Percentiles rank a stretch among this genome's conserved stretches.
Evolutionary conservation across 2,888 invertebrate species (phyloP).

Genomic region (Cephus pulcher): DNA sequence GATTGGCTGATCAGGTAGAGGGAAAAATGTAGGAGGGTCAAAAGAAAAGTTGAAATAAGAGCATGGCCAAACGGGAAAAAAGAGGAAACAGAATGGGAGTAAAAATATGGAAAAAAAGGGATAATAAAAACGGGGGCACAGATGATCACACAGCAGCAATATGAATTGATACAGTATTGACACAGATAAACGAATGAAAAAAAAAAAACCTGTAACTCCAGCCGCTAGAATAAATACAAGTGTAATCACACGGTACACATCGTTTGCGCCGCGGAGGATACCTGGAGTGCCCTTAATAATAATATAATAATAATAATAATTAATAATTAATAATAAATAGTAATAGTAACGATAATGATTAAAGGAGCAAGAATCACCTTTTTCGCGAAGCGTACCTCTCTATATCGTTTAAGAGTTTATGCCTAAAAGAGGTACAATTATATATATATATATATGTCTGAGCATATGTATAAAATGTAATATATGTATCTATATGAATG

Average conservation of each 20-base stretch:
- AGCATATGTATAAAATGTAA: too few relatives aligned
- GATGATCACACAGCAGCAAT: constrained; percentile 62
- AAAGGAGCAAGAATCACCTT: not conserved
- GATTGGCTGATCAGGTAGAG: not conserved
- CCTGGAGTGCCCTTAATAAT: constrained; percentile 16
- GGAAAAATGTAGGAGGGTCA: not conserved
- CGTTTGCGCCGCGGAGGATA: constrained; percentile 29
- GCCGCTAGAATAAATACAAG: constrained; percentile 46
- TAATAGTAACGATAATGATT: not conserved
- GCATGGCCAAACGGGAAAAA: not conserved
- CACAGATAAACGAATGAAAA: constrained; percentile 39
- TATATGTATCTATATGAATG: not conserved
- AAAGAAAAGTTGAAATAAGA: not conserved
- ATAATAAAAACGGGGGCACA: constrained; percentile 28
- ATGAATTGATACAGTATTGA: constrained; percentile 66
- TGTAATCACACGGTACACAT: constrained; percentile 35
- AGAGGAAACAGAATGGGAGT: not conserved
- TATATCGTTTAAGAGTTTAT: too few relatives aligned
- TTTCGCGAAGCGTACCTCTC: not conserved
- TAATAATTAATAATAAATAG: not conserved
- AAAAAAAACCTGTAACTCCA: constrained; percentile 44
- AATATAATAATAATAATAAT: not conserved
- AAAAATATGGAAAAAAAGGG: not conserved
- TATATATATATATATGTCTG: too few relatives aligned
- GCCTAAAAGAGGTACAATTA: too few relatives aligned